Evolutionary conservation across 2,797 vertebrate species (phyloP), one percentile per base, ranked within the genome.

Genomic region (Rhodeus uyekii): DNA sequence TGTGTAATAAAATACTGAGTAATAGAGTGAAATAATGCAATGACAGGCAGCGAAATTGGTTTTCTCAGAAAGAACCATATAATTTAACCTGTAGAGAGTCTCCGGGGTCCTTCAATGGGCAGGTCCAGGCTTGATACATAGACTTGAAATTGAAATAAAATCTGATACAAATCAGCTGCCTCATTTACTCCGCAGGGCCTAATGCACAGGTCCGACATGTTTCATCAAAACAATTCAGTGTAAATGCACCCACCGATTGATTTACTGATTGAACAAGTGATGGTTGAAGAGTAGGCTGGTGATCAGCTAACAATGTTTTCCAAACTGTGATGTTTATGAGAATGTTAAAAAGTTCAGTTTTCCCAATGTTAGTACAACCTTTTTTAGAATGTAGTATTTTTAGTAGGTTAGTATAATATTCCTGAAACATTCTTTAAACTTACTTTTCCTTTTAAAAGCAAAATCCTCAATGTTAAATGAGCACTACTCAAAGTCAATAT

Each of bases 21-120:
- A 32, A 42, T 42, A 60, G 24, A 61, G 55, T 29, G 24, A 42
- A 76, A n/a, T 58, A 55, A 19, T 22, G 16, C 38, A 61, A 12
- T 76, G 73, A 61, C 55, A 60, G 29, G 32, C 24, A 32, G 38
- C 13, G n/a, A 44, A 76, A 76, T 76, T 60, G 73, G n/a, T 60
- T 76, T 76, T 32, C 38, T 61, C 36, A 44, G 55, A 44, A 42
- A 61, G 8, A 61, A 29, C n/a, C 72, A 74, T 61, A 76, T 32
- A 4, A 60, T 76, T 76, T 22, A 76, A 24, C 36, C 24, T 61
- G 18, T 8, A 27, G 38, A 46, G 42, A 32, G 36, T 42, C 73
- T 32, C 55, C 38, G 42, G 53, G 5, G 39, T 24, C 36, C 5
- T 29, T 42, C 53, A 29, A 27, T 44, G 36, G 24, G 24, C 36